Base-by-base conservation (phyloP, 2,888 invertebrate species). In the Chironomus riparius region DNA sequence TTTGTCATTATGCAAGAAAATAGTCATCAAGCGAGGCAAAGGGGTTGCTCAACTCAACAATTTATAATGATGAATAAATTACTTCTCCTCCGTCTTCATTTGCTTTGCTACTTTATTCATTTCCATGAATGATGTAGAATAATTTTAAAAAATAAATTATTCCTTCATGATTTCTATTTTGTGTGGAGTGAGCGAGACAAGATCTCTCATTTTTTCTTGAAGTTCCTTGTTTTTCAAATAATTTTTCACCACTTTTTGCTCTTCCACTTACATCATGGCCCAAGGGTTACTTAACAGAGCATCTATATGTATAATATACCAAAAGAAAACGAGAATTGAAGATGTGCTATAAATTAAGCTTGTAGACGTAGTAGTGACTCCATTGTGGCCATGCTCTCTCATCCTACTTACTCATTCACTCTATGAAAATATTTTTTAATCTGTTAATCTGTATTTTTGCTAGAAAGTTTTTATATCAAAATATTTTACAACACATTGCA, bases 1-100 rank as follows among this genome's bases (percentile, higher is more conserved):
- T 56, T 56, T 15, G 18, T 15, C n/a, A 15, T 56, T 56, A n/a
- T 18, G 56, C 56, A 56, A 56, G 56, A 68, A 18, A 68, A 73
- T 73, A 62, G 73, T 73, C 73, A 65, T 74, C 74, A 74, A 47
- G 65, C 74, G 7, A 56, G 15, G 18, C 15, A 28, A 72, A 74
- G 48, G 74, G 74, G 74, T 74, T 74, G 68, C 74, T 74, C 74
- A 74, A 74, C 74, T 74, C 68, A 74, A 68, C 68, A 74, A 74
- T 74, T 74, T 74, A 74, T 48, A 62, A 74, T 74, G 74, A 74
- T 74, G 74, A 74, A 74, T 74, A 74, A 74, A 74, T 74, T 74
- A 74, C 65, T 74, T 62, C 65, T 62, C 22, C 38, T 72, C 28
- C 61, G 48, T n/a, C 21, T 61, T 61, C 12, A 24, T 12, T 50